Evolutionary conservation across 92 coral and sea anemone species (phyloP).

Genomic region (Paramuricea clavata): DNA sequence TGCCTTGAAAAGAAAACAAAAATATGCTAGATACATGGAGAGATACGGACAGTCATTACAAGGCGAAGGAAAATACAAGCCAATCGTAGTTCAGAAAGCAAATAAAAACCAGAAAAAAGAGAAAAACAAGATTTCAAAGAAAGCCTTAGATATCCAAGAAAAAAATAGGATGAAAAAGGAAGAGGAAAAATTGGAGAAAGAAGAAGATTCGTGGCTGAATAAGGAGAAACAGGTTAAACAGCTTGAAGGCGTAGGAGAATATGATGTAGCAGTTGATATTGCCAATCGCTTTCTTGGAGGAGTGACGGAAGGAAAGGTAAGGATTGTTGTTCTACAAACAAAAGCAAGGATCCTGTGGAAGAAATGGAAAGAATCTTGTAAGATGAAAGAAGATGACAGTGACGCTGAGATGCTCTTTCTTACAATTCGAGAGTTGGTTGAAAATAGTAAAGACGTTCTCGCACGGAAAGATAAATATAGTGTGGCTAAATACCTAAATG

Average conservation of each 20-base stretch:
- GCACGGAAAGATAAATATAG: constrained; percentile 50
- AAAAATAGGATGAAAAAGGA: constrained; percentile 28
- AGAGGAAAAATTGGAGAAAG: constrained; percentile 43
- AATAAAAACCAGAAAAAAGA: constrained; percentile 47
- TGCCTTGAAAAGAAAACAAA: constrained; percentile 16
- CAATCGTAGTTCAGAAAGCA: constrained; percentile 27
- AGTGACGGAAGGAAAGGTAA: constrained; percentile 38
- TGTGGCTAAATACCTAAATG: constrained; percentile 52
- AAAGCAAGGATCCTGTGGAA: constrained; percentile 51
- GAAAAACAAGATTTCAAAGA: constrained; percentile 37
- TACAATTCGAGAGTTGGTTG: constrained; percentile 41
- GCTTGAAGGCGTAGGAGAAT: background rate
- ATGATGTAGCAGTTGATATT: constrained; percentile 33
- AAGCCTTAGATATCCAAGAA: constrained; percentile 44
- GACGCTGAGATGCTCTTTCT: constrained; percentile 9
- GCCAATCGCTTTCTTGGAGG: constrained; percentile 34
- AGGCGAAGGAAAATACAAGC: constrained; percentile 27
- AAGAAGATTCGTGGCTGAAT: constrained; percentile 38
- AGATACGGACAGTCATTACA: constrained; percentile 69
- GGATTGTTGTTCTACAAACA: constrained; percentile 44
- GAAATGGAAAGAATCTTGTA: constrained; percentile 63
- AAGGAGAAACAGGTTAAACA: background rate
- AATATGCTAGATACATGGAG: constrained; percentile 37
- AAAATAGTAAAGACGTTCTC: constrained; percentile 24
- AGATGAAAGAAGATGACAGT: background rate